These are phyloP conservation scores for Cyphomyrmex costatus DNA, from an alignment of 1,140 invertebrate genomes.

Conservation along the genomic window DNA sequence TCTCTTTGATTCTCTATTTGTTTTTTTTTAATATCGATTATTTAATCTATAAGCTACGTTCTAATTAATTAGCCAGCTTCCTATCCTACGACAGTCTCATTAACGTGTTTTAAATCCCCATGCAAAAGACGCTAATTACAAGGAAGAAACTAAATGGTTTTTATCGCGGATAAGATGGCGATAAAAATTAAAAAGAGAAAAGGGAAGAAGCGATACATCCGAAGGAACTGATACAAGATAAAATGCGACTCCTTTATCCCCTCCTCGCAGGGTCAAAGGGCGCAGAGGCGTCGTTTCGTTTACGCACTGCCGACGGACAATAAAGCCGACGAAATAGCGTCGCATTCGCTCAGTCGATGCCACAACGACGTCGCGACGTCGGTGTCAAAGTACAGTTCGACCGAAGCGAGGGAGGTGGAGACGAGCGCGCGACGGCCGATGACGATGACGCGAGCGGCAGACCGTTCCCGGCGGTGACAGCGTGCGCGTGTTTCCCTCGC, in stretches of 20 bases:
- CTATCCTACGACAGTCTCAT: background rate
- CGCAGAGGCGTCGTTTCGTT: slow-evolving; percentile 52
- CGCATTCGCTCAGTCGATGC: slow-evolving; percentile 76
- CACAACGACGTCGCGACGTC: slow-evolving; percentile 42
- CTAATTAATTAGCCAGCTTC: background rate
- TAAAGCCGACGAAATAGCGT: slow-evolving; percentile 79
- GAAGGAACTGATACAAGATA: slow-evolving; percentile 62
- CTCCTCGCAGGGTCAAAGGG: slow-evolving; percentile 64
- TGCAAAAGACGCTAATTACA: background rate
- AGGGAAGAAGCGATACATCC: background rate
- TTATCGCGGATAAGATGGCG: background rate
- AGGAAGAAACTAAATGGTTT: background rate
- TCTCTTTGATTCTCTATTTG: background rate
- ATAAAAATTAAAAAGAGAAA: background rate
- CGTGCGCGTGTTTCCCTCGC: slow-evolving; percentile 17
- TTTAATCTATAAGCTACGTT: background rate
- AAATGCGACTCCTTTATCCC: background rate
- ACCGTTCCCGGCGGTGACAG: slow-evolving; percentile 46
- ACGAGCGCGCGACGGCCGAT: background rate
- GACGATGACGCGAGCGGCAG: slow-evolving; percentile 20
- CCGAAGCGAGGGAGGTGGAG: slow-evolving; percentile 2
- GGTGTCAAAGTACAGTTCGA: slow-evolving; percentile 25
- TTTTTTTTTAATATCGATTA: background rate
- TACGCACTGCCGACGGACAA: slow-evolving; percentile 69
- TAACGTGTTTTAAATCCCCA: background rate